Percentiles rank a stretch among this genome's conserved stretches.
These are phyloP conservation scores for Muschampia plurimacula DNA, from an alignment of 2,888 invertebrate species.

Conservation along the genomic window DNA sequence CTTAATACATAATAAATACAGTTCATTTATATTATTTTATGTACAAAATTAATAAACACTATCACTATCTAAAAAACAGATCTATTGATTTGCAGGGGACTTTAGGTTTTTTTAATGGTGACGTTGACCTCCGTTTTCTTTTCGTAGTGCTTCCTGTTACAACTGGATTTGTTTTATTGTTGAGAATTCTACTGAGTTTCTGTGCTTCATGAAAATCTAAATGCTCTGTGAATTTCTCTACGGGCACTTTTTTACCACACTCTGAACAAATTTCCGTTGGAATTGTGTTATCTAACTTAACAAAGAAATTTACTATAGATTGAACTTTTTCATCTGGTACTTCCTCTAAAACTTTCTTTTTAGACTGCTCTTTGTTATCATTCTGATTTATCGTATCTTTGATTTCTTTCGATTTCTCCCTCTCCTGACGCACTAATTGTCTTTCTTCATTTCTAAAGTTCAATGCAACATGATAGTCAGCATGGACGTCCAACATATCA, in stretches of 20 bases:
- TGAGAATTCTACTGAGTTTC: constrained; percentile 89
- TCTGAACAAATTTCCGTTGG: constrained; percentile 86
- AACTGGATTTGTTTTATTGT: constrained; percentile 63
- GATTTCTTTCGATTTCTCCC: constrained; percentile 44
- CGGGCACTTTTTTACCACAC: constrained; percentile 87
- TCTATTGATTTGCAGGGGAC: constrained; percentile 72
- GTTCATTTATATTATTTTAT: neutral
- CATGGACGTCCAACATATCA: constrained; percentile 88
- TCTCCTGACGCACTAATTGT: constrained; percentile 58
- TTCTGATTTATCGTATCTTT: constrained; percentile 51
- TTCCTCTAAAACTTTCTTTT: constrained; percentile 45
- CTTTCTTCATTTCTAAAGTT: constrained; percentile 87
- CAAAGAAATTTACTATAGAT: constrained; percentile 74
- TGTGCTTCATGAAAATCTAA: constrained; percentile 94
- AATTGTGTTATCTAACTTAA: constrained; percentile 69
- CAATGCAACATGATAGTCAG: constrained; percentile 90
- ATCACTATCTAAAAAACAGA: constrained; percentile 67
- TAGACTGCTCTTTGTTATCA: constrained; percentile 45
- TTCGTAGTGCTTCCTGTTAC: constrained; percentile 54
- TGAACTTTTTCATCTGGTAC: constrained; percentile 52
- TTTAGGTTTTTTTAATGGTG: constrained; percentile 71
- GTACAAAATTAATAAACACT: constrained; percentile 6
- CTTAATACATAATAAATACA: too few relatives aligned
- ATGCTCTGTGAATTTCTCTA: constrained; percentile 89
- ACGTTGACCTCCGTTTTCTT: constrained; percentile 68